Evolutionary conservation across 2,797 vertebrate genomes (phyloP), one percentile per base, ranked within the genome.

Genomic region (Anguilla pacifica): DNA sequence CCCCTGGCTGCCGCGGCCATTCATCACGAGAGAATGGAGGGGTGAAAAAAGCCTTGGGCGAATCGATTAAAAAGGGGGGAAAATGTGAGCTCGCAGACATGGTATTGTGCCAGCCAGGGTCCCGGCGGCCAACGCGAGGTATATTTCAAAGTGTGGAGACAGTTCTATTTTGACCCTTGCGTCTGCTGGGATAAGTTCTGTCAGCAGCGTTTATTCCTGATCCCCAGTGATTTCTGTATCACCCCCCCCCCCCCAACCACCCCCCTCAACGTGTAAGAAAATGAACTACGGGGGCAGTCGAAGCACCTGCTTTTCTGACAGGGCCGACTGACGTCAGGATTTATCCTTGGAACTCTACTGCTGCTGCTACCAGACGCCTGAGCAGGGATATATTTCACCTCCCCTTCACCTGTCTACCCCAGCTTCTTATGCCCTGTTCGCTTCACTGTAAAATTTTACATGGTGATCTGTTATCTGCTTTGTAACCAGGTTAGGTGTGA

Each of bases 241-340:
- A 91, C 91, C 39, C 39, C 39, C 39, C 6, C 55, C 57, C 59
- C 59, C 59, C 59, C 5, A 17, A 19, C 59, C 59, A 17, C 25
- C 59, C 22, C 11, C 25, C n/a, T 19, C 7, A 11, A 13, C 3
- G n/a, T 96, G 94, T 94, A 96, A 96, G 92, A 95, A 96, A 97
- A 96, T 96, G 93, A 95, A 93, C 92, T 91, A 90, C 90, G 93
- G 93, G 95, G 90, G 91, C 95, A 92, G 91, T 94, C 94, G 93
- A 95, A 96, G 94, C 96, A 97, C 96, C 96, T 97, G 96, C 95
- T 96, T 96, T 94, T 70, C 90, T 93, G 96, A 95, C 96, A 96
- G 92, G 92, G 89, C 93, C 22, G 74, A 95, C 96, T 96, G 96
- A 95, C 89, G 92, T 92, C 94, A 22, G 61, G 95, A 96, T 96